A percentile compares a stretch with the other conserved stretches of the same genome.
These are phyloP conservation scores for Acrocephalus kingi DNA, from an alignment of 2,113 vertebrate genomes.

Conservation along the genomic window DNA sequence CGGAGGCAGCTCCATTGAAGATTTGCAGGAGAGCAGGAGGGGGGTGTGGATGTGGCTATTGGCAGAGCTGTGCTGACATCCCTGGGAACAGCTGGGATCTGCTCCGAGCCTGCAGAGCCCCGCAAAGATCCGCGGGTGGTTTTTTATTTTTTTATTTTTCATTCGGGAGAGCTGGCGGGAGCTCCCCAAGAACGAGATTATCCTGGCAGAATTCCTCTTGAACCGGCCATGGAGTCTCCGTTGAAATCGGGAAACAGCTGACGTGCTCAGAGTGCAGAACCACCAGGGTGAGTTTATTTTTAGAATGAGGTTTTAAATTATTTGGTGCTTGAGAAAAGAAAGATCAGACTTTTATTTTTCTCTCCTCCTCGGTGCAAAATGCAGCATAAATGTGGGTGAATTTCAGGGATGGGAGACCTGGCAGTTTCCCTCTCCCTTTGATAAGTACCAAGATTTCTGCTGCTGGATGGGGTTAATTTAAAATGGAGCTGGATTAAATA, in stretches of 20 bases:
- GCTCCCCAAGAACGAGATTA: conserved; percentile 24
- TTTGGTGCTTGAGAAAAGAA: not conserved
- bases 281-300: conserved; percentile 72
- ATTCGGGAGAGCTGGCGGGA: conserved; percentile 39
- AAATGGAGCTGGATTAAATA: not conserved
- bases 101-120: too few relatives aligned
- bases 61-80: conserved; percentile 77
- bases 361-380: not conserved
- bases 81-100: conserved; percentile 74
- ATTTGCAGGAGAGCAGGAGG: conserved; percentile 75
- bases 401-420: not conserved
- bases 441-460: not conserved
- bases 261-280: conserved; percentile 62
- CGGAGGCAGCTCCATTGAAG: conserved; percentile 75
- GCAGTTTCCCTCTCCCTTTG: not conserved
- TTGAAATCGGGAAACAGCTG: conserved; percentile 65
- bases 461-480: conserved; percentile 8
- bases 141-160: not conserved
- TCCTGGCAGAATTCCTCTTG: conserved; percentile 65
- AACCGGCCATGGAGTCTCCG: conserved; percentile 59
- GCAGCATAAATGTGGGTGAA: accelerated
- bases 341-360: not conserved
- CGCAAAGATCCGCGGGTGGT: not conserved
- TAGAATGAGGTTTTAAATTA: not conserved
- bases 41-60: conserved; percentile 70